phyloP scores from a whole-genome alignment of 2,888 invertebrate genomes.

The Drosophila robusta region DNA sequence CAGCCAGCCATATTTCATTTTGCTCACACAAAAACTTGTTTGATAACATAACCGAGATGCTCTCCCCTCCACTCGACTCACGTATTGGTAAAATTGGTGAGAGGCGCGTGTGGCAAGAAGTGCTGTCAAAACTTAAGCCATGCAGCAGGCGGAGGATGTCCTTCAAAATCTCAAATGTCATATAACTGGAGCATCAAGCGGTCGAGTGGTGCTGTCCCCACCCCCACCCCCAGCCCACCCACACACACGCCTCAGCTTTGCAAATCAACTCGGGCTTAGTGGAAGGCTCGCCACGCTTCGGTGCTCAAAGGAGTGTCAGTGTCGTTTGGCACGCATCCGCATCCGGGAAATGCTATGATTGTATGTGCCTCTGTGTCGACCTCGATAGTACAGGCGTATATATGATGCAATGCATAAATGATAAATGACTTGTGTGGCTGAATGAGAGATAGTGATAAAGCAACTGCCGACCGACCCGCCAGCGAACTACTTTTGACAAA shows the following conservation, averaged over 20 bases:
- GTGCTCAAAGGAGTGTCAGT: slow-evolving; percentile 72
- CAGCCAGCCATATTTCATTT: slow-evolving; percentile 67
- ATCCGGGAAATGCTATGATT: slow-evolving; percentile 19
- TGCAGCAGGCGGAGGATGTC: slow-evolving; percentile 44
- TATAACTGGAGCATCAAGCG: slow-evolving; percentile 56
- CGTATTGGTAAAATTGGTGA: slow-evolving; percentile 65
- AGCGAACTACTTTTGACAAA: slow-evolving; percentile 73
- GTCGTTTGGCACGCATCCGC: slow-evolving; percentile 61
- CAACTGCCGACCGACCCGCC: slow-evolving; percentile 56
- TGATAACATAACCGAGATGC: slow-evolving; percentile 19
- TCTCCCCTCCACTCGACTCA: slow-evolving; percentile 11
- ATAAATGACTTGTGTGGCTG: slow-evolving; percentile 74
- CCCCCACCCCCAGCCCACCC: not conserved
- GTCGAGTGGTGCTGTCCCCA: slow-evolving; percentile 37
- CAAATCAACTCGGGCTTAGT: slow-evolving; percentile 75
- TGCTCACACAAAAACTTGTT: slow-evolving; percentile 35
- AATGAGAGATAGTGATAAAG: slow-evolving; percentile 76
- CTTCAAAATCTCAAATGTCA: slow-evolving; percentile 74
- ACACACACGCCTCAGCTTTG: slow-evolving; percentile 50
- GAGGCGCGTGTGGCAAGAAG: slow-evolving; percentile 43
- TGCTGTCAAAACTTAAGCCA: slow-evolving; percentile 56
- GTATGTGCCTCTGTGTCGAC: slow-evolving; percentile 22
- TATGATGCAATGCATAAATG: slow-evolving; percentile 76
- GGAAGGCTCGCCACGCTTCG: slow-evolving; percentile 53
- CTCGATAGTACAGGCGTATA: slow-evolving; percentile 39